Conservation (phyloP, 1,140 invertebrate species). For the Drosophila kikkawai region DNA sequence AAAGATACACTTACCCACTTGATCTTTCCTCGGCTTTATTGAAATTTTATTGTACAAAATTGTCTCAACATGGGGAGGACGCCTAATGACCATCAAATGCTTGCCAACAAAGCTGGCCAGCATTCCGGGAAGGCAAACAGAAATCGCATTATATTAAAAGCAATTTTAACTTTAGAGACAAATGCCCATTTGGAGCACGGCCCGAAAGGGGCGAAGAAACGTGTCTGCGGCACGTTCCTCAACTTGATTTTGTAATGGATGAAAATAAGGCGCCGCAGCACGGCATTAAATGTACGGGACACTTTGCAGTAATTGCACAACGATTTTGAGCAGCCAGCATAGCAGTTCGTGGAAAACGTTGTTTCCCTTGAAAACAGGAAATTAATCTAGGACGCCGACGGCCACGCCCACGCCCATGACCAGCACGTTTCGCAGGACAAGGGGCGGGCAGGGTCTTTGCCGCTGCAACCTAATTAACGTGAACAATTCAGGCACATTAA, state of each 20-base stretch:
- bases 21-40: conserved; percentile 58
- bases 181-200: conserved; percentile 54
- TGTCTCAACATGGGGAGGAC: conserved; percentile 39
- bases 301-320: conserved; percentile 58
- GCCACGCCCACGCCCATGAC: conserved; percentile 1
- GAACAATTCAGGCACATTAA: conserved; percentile 57
- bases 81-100: conserved; percentile 77
- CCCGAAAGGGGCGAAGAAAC: conserved; percentile 8
- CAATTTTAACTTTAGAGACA: conserved; percentile 76
- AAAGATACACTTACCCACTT: conserved; percentile 6
- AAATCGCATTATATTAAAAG: conserved; percentile 80
- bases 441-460: neutral
- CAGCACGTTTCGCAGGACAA: conserved; percentile 6
- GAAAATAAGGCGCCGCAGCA: conserved; percentile 42
- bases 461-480: conserved; percentile 68
- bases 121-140: conserved; percentile 70
- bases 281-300: conserved; percentile 23
- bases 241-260: conserved; percentile 60
- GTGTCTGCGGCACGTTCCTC: conserved; percentile 60
- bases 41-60: conserved; percentile 64
- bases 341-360: conserved; percentile 7
- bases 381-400: conserved; percentile 46
- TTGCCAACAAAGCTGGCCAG: conserved; percentile 44
- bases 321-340: conserved; percentile 17
- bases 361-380: conserved; percentile 43